phyloP scores from a whole-genome alignment of 1,140 invertebrate genomes.

The Pantala flavescens region DNA sequence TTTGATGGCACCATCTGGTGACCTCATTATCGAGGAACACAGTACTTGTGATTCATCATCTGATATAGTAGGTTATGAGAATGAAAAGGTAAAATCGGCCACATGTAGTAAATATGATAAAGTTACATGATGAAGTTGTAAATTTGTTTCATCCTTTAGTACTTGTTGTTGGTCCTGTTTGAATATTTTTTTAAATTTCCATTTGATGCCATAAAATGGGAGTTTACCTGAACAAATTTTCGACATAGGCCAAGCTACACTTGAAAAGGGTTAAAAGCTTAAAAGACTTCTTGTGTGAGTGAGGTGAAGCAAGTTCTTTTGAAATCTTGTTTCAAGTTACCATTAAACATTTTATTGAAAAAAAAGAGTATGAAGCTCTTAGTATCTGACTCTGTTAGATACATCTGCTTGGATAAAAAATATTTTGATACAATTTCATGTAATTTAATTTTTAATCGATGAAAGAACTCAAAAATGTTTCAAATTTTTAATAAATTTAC shows the following conservation, averaged over 20 bases:
- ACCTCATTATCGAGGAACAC: too few relatives aligned
- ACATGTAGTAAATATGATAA: not conserved
- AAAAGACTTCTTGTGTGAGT: not conserved
- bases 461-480: not conserved
- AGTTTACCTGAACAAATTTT: not conserved
- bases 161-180: not conserved
- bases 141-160: not conserved
- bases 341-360: not conserved
- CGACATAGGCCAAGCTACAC: not conserved
- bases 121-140: not conserved
- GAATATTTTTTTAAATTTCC: not conserved
- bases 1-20: too few relatives aligned
- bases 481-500: not conserved
- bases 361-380: not conserved
- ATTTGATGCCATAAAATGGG: too few relatives aligned
- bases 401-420: not conserved
- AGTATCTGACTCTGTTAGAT: not conserved
- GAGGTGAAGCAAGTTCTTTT: not conserved
- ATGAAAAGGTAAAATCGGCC: not conserved
- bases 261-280: not conserved
- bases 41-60: too few relatives aligned
- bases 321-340: not conserved
- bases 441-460: slow-evolving; percentile 2
- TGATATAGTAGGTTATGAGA: not conserved
- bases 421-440: not conserved